Conservation (phyloP, 2,888 invertebrate species). For the Cataglyphis livida region DNA sequence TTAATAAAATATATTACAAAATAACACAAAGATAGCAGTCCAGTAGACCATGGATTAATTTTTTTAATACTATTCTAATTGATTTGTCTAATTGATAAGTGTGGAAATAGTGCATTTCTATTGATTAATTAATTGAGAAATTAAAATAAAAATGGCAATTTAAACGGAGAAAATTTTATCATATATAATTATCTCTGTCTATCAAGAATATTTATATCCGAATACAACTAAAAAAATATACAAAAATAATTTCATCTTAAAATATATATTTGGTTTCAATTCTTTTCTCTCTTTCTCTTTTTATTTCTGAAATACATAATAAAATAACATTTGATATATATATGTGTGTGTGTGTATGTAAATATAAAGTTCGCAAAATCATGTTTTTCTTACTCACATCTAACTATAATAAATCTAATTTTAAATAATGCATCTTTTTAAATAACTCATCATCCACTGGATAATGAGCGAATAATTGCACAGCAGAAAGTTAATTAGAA, state of each 20-base stretch:
- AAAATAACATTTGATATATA: background rate
- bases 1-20: background rate
- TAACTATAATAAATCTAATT: slow-evolving; percentile 11
- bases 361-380: background rate
- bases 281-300: background rate
- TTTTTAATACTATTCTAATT: background rate
- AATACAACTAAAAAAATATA: background rate
- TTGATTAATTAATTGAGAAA: background rate
- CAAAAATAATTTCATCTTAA: background rate
- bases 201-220: background rate
- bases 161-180: background rate
- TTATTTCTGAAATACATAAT: background rate
- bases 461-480: background rate
- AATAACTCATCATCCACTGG: background rate
- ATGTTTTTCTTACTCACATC: slow-evolving; percentile 7
- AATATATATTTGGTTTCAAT: background rate
- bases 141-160: background rate
- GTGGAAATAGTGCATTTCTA: background rate
- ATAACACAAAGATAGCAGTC: background rate
- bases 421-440: slow-evolving; percentile 11
- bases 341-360: background rate
- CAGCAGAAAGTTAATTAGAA: slow-evolving; percentile 8
- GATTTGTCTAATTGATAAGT: slow-evolving; percentile 21
- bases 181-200: background rate
- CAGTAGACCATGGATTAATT: background rate